phyloP scores from a whole-genome alignment of 2,113 vertebrate species.

The Monopterus albus region DNA sequence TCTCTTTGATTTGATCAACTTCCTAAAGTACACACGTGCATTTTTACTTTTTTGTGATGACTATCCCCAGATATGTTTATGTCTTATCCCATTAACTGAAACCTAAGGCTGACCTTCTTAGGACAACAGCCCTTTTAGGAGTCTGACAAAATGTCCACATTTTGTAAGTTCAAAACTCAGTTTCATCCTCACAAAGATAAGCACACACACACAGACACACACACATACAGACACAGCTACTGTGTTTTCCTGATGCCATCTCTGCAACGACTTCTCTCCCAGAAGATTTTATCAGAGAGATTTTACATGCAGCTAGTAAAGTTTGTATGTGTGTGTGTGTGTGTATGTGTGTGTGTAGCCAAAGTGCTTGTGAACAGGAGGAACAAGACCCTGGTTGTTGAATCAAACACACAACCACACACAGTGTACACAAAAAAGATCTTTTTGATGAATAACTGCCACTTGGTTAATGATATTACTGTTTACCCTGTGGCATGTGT shows the following conservation, averaged over 20 bases:
- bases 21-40: no score
- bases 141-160: no score
- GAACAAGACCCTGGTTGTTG: conserved; percentile 50
- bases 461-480: conserved; percentile 38
- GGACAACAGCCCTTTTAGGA: no score
- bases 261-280: conserved; percentile 11
- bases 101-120: no score
- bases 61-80: no score
- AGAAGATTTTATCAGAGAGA: conserved; percentile 27
- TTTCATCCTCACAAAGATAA: not conserved
- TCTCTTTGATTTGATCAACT: no score
- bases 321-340: conserved; percentile 20
- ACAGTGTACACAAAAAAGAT: conserved; percentile 31
- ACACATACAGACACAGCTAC: not conserved
- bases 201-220: not conserved
- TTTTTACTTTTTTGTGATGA: no score
- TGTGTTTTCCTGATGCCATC: conserved; percentile 22
- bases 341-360: not conserved
- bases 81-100: no score
- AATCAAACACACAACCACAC: conserved; percentile 39
- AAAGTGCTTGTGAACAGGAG: conserved; percentile 37
- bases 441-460: conserved; percentile 60
- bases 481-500: conserved; percentile 38
- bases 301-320: conserved; percentile 4
- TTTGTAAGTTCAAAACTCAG: no score